Evolutionary conservation across 2,888 invertebrate species (phyloP), one percentile per base, ranked within the genome.

Genomic region (Hanleya hanleyi): DNA sequence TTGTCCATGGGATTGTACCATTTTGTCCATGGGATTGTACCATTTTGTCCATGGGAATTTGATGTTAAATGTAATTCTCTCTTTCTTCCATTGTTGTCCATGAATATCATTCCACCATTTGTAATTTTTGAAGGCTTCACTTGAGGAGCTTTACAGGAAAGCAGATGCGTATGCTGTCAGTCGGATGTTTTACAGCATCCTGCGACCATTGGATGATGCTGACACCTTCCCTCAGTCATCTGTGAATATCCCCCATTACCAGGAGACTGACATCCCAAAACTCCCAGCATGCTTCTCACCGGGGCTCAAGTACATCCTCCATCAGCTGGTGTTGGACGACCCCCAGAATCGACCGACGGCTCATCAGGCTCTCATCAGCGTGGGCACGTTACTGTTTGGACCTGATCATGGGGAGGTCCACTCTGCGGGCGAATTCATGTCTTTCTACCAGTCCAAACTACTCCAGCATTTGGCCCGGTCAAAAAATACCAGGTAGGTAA

Each of bases 161-260:
- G 51, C 80, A 15, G 81, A 81, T 57, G 68, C 67, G 15, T 81
- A 74, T 47, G 78, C 81, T 12, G 74, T 80, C 33, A 66, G 78
- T 4, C 71, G 76, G 29, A 81, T 81, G 78, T 77, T 80, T 33
- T 78, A 79, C 32, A 67, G 64, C 47, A 61, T 81, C 29, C 47
- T 81, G 18, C 70, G 65, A 12, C 72, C 73, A 3, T 29, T 41
- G 5, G 26, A 57, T 12, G 75, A 73, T 9, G 68, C 35, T 9
- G 70, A 73, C 22, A 29, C 36, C 9, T 81, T 81, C 66, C 79
- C 79, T 1, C 65, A 71, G 12, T 76, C 76, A 2, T 70, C 75
- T 2, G 51, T 57, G n/a, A 66, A 69, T 35, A 47, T 71, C n/a
- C 79, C 78, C 7, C 77, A 77, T 47, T 80, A 80, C 51, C 51